Conservation (phyloP, 2,113 vertebrate species). For the Mesitornis unicolor region DNA sequence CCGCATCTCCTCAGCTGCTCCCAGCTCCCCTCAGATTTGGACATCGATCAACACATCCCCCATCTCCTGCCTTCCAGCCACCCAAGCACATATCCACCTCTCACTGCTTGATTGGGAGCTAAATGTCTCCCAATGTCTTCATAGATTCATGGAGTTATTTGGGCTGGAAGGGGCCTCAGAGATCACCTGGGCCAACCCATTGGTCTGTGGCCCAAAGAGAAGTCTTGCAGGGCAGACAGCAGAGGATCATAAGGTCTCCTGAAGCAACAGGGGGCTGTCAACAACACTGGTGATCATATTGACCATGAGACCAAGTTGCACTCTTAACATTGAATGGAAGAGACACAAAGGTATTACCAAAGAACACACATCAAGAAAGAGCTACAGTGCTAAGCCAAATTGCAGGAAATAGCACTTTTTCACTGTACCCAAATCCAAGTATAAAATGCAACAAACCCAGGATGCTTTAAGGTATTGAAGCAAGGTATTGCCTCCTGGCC, state of each 20-base stretch:
- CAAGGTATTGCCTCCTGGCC: neutral
- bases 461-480: neutral
- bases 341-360: neutral
- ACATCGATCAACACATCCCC: too few relatives aligned
- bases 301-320: neutral
- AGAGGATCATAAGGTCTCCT: neutral
- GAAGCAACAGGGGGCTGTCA: neutral
- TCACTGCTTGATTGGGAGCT: neutral
- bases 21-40: neutral
- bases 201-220: neutral
- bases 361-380: neutral
- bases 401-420: neutral
- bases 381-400: neutral
- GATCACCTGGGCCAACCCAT: neutral
- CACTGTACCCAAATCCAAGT: neutral
- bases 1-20: accelerated
- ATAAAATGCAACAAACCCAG: neutral
- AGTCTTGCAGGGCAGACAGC: neutral
- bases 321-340: neutral
- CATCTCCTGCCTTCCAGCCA: neutral
- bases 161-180: neutral
- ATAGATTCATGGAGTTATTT: neutral
- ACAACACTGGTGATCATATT: neutral
- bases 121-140: neutral
- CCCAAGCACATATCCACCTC: neutral